Base-by-base conservation (phyloP, 2,888 invertebrate species). In the Eupithecia insigniata region DNA sequence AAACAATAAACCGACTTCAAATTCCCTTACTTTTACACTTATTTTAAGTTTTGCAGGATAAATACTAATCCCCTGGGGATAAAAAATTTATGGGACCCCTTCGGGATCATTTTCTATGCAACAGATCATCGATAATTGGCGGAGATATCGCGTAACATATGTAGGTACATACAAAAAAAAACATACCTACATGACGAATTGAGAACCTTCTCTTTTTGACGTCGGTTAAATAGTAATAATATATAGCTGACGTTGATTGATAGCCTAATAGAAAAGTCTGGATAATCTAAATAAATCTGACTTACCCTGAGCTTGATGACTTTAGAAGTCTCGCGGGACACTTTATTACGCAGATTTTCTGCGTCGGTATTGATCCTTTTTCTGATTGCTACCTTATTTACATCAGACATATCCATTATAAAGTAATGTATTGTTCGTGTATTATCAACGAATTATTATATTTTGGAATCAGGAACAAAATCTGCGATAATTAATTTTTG, bases 281-380 rank as follows among this genome's bases (percentile, higher is more conserved):
- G 22, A 60, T 8, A 12, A 60, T 30, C 16, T 1, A 58, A 26
- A 60, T 34, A 16, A n/a, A 64, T n/a, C 34, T 22, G 6, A 76
- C 78, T 22, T 81, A 91, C 92, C 89, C 89, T 91, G 28, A 91
- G 78, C 76, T 92, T 92, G 51, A 93, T 90, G 55, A 92, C 88
- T 76, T 91, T 91, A 2, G 85, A 83, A 4, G 88, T 88, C 81
- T 92, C 91, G 0, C 84, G 86, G 1, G 89, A 84, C 66, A 92
- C 85, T 82, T 90, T 90, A 71, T 91, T 90, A 16, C 89, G 83
- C 1, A 93, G 81, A 69, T 88, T 88, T 81, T 90, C 89, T n/a
- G 84, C 89, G 51, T 92, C 90, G 12, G 80, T 81, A 70, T 84
- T 88, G 26, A 91, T 81, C 76, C 87, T 85, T 83, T 90, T 91